phyloP scores from a whole-genome alignment of 92 coral and sea anemone genomes.

The Heliopora coerulea region DNA sequence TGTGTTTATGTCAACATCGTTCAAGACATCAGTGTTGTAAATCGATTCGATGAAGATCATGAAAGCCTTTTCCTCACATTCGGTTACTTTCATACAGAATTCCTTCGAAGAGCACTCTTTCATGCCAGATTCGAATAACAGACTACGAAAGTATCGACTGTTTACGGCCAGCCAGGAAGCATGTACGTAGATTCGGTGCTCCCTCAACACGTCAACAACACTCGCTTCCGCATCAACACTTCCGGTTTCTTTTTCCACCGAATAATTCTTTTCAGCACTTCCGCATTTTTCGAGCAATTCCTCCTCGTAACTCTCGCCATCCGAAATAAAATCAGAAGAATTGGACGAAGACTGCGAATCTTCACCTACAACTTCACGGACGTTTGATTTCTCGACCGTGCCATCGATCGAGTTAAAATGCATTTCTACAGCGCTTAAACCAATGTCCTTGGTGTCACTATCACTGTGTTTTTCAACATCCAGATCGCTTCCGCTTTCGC shows the following conservation, averaged over 20 bases:
- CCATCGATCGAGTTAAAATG: not conserved
- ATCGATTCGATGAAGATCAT: not conserved
- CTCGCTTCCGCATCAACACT: not conserved
- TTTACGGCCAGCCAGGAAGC: constrained; percentile 14
- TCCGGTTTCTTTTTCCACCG: not conserved
- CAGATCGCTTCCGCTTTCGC: not conserved
- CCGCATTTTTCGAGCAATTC: too few species aligned
- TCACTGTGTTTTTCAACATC: not conserved
- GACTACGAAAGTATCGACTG: constrained; percentile 14
- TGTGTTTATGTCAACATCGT: not conserved
- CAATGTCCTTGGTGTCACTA: not conserved
- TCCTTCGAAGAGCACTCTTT: constrained; percentile 10
- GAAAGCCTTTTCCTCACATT: constrained; percentile 6
- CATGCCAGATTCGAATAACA: constrained; percentile 6
- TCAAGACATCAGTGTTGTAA: not conserved
- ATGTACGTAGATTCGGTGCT: constrained; percentile 13
- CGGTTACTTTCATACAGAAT: not conserved
- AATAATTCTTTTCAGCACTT: not conserved
- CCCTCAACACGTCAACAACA: constrained; percentile 13
- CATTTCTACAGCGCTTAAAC: too few species aligned
- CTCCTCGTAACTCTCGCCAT: too few species aligned
- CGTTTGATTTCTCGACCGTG: not conserved
- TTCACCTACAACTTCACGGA: not conserved
- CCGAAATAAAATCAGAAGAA: not conserved
- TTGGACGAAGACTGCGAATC: not conserved